Conservation (phyloP, 2,797 vertebrate species). For the Fistularia tabacaria region DNA sequence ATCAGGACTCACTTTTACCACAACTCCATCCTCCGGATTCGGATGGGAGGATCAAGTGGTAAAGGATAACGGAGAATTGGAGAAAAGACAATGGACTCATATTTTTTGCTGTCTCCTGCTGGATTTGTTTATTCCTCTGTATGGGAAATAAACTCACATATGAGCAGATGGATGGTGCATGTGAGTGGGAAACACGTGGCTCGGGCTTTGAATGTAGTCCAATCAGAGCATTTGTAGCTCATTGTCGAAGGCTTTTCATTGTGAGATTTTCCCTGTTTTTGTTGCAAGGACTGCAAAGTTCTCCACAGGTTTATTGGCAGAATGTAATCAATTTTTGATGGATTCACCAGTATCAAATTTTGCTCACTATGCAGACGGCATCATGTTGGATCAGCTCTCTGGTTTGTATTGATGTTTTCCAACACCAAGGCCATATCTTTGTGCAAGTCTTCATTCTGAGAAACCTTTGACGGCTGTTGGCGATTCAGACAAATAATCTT, state of each 20-base stretch:
- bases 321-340: constrained; percentile 53
- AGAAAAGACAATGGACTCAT: not conserved
- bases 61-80: not conserved
- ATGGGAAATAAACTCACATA: constrained; percentile 48
- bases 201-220: not conserved
- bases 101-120: constrained; percentile 19
- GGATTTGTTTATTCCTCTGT: constrained; percentile 23
- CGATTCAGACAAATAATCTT: too few species aligned
- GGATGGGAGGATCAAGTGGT: constrained; percentile 22
- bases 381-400: constrained; percentile 51
- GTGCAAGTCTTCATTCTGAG: not conserved
- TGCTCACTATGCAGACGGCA: constrained; percentile 50
- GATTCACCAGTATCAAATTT: constrained; percentile 59
- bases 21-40: constrained; percentile 16
- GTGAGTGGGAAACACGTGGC: constrained; percentile 46
- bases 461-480: not conserved
- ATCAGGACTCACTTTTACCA: constrained; percentile 44
- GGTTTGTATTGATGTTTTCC: constrained; percentile 43
- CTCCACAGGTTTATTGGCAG: constrained; percentile 45
- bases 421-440: constrained; percentile 33
- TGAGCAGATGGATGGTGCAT: constrained; percentile 45
- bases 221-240: too few species aligned
- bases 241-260: not conserved
- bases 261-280: constrained; percentile 19
- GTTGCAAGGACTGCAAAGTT: constrained; percentile 18